These are phyloP conservation scores for Drosophila oshimai DNA, from an alignment of 1,140 invertebrate genomes.

Conservation along the genomic window DNA sequence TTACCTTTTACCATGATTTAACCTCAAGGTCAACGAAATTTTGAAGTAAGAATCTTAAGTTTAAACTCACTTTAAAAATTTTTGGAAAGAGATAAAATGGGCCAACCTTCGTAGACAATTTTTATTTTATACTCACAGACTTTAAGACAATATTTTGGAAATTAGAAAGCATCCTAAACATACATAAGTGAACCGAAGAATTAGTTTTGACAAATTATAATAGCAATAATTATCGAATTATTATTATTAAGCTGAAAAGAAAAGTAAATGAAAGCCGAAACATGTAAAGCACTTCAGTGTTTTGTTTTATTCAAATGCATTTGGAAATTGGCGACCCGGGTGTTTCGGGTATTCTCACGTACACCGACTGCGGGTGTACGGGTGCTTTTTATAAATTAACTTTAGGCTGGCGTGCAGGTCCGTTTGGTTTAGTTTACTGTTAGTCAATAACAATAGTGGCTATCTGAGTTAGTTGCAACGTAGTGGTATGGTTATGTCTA, in stretches of 20 bases:
- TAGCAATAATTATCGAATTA: too few species aligned
- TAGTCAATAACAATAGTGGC: slow-evolving; percentile 68
- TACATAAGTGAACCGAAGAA: too few species aligned
- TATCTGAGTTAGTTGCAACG: slow-evolving; percentile 65
- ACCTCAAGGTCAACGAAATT: too few species aligned
- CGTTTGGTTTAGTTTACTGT: slow-evolving; percentile 40
- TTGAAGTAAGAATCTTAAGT: too few species aligned
- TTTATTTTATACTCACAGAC: too few species aligned
- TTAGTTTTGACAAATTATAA: too few species aligned
- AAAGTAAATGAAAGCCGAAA: not conserved
- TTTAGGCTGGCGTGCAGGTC: slow-evolving; percentile 60
- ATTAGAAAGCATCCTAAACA: too few species aligned
- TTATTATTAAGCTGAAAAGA: not conserved
- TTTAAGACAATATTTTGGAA: too few species aligned
- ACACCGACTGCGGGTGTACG: slow-evolving; percentile 18
- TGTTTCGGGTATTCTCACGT: slow-evolving; percentile 13
- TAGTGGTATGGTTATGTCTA: slow-evolving; percentile 45
- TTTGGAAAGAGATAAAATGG: too few species aligned
- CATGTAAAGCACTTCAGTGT: slow-evolving; percentile 36
- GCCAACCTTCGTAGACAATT: too few species aligned
- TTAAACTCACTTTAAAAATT: too few species aligned
- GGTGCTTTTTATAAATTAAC: slow-evolving; percentile 58
- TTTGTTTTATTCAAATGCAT: slow-evolving; percentile 72
- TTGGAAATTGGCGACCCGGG: slow-evolving; percentile 27
- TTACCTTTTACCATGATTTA: too few species aligned